Conservation (phyloP, 2,113 vertebrate species). For the Scortum barcoo region DNA sequence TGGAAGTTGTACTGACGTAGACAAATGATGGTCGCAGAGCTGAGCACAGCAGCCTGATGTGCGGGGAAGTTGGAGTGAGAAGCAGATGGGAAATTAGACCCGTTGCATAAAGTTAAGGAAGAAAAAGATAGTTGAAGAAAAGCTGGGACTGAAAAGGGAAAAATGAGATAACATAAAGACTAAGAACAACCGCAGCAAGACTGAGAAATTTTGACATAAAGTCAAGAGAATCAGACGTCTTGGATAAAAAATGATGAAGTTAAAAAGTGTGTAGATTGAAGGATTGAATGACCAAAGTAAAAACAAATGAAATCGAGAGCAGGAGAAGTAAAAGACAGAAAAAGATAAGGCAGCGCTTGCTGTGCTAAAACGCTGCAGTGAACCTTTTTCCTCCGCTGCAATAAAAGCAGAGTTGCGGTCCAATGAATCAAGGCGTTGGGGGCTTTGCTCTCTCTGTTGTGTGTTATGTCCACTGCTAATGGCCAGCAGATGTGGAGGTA, state of each 20-base stretch:
- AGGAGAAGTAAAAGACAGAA: slow-evolving; percentile 31
- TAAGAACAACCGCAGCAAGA: background rate
- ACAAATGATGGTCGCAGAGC: slow-evolving; percentile 62
- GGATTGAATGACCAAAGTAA: slow-evolving; percentile 25
- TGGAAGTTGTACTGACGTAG: slow-evolving; percentile 68
- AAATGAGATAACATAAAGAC: slow-evolving; percentile 10
- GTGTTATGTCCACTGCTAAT: slow-evolving; percentile 83
- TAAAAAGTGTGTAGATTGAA: slow-evolving; percentile 15
- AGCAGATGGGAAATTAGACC: slow-evolving; percentile 49
- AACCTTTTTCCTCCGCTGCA: slow-evolving; percentile 67
- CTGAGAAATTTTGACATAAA: background rate
- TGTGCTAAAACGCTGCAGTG: slow-evolving; percentile 48
- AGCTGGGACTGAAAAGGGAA: background rate
- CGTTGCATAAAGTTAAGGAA: slow-evolving; percentile 23
- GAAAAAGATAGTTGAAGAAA: slow-evolving; percentile 7
- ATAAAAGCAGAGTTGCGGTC: slow-evolving; percentile 78
- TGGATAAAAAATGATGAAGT: no score
- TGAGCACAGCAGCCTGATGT: slow-evolving; percentile 32
- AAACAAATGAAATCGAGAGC: slow-evolving; percentile 41
- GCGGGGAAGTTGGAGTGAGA: background rate
- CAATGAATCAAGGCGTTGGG: slow-evolving; percentile 83
- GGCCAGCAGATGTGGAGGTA: slow-evolving; percentile 85
- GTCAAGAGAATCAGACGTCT: slow-evolving; percentile 12
- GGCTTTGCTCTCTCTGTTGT: slow-evolving; percentile 84
- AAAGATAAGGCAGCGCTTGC: slow-evolving; percentile 64